phyloP scores from a whole-genome alignment of 2,113 vertebrate genomes.

The Garra rufa region DNA sequence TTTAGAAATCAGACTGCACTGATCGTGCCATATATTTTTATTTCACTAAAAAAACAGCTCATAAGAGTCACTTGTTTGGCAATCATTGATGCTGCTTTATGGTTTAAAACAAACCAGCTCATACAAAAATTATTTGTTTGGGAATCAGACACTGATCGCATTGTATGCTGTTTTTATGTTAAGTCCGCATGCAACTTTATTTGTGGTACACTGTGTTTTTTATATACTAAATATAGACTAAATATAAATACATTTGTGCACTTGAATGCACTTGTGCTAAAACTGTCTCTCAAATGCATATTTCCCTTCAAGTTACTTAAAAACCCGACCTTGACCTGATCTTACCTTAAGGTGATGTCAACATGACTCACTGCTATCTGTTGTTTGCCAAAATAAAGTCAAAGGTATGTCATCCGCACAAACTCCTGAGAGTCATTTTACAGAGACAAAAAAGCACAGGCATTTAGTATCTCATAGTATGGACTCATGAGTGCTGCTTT shows the following conservation, averaged over 20 bases:
- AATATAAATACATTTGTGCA: background rate
- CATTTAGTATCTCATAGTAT: constrained; percentile 29
- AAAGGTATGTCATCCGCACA: background rate
- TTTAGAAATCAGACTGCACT: too few species aligned
- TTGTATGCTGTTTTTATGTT: too few species aligned
- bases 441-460: constrained; percentile 21
- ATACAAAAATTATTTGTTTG: too few species aligned
- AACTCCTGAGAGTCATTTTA: constrained; percentile 38
- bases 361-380: background rate
- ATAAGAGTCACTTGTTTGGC: too few species aligned
- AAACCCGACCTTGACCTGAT: background rate
- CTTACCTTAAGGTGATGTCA: background rate
- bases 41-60: too few species aligned
- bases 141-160: too few species aligned
- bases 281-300: background rate
- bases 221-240: too few species aligned
- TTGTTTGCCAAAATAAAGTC: background rate
- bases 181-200: too few species aligned
- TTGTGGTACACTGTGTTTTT: too few species aligned
- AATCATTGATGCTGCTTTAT: too few species aligned
- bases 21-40: too few species aligned
- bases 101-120: too few species aligned
- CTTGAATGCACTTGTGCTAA: background rate
- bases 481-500: background rate
- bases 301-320: background rate